Percentiles rank a stretch among this genome's conserved stretches.
Conservation (phyloP, 2,797 vertebrate species). For the Falco columbarius region DNA sequence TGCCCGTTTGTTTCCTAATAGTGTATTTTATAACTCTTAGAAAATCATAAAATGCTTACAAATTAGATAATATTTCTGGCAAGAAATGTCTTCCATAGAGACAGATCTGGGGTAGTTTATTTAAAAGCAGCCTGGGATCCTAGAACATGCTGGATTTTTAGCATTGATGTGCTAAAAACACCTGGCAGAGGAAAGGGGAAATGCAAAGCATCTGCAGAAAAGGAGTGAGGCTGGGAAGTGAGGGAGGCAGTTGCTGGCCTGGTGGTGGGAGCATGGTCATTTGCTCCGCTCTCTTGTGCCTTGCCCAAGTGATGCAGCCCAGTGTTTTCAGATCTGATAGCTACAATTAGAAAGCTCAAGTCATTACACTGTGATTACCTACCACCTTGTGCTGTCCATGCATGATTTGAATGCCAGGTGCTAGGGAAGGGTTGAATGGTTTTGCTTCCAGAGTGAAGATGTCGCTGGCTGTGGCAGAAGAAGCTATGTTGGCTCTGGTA, state of each 20-base stretch:
- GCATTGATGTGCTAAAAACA: constrained; percentile 47
- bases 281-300: neutral
- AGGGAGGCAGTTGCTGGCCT: neutral
- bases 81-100: neutral
- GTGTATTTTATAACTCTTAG: constrained; percentile 26
- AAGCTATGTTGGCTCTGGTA: rapidly evolving
- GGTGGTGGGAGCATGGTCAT: neutral
- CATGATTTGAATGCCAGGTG: no score
- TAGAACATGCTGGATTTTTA: constrained; percentile 17
- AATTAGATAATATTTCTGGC: constrained; percentile 64
- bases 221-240: neutral
- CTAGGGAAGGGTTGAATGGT: neutral
- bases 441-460: neutral
- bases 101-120: neutral
- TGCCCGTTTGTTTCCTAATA: constrained; percentile 54
- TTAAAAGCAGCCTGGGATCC: constrained; percentile 2
- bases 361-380: neutral
- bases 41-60: constrained; percentile 58
- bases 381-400: neutral
- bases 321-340: neutral
- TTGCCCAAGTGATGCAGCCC: neutral
- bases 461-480: neutral
- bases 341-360: neutral
- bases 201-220: constrained; percentile 47
- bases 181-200: constrained; percentile 51